Conservation (phyloP, 2,797 vertebrate species). For the Enteromius afrohamiltoni region DNA sequence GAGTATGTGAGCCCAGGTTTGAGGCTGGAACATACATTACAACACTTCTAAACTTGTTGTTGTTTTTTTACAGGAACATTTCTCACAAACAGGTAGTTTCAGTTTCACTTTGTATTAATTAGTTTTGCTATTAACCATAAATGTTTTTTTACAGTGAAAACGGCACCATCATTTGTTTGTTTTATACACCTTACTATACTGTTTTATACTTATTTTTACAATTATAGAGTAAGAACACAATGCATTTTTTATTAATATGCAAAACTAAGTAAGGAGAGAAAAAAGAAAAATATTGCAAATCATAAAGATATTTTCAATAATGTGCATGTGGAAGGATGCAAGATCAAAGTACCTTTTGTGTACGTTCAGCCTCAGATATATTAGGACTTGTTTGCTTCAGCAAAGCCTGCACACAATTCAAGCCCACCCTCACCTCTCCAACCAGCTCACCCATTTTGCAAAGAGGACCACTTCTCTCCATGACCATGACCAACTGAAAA, state of each 20-base stretch:
- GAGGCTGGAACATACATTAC: neutral
- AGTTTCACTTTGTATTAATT: neutral
- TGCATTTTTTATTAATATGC: neutral
- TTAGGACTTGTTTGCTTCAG: constrained; percentile 83
- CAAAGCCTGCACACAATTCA: constrained; percentile 79
- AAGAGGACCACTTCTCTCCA: constrained; percentile 71
- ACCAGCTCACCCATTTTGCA: constrained; percentile 76
- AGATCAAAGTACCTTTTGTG: constrained; percentile 83
- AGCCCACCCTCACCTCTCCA: constrained; percentile 78
- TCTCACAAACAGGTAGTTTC: neutral
- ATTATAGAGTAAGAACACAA: neutral
- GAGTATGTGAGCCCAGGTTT: neutral
- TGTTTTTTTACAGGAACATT: neutral
- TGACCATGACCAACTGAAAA: constrained; percentile 53
- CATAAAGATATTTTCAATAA: neutral
- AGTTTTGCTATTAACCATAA: neutral
- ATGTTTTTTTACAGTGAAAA: neutral
- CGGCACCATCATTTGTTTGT: neutral
- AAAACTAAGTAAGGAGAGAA: neutral
- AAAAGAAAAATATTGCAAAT: no score
- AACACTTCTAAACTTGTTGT: no score
- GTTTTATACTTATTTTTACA: neutral
- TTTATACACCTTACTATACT: neutral
- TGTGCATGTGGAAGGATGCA: neutral
- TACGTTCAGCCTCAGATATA: constrained; percentile 81